Base-by-base conservation (phyloP, 2,113 vertebrate genomes). In the Bungarus multicinctus region DNA sequence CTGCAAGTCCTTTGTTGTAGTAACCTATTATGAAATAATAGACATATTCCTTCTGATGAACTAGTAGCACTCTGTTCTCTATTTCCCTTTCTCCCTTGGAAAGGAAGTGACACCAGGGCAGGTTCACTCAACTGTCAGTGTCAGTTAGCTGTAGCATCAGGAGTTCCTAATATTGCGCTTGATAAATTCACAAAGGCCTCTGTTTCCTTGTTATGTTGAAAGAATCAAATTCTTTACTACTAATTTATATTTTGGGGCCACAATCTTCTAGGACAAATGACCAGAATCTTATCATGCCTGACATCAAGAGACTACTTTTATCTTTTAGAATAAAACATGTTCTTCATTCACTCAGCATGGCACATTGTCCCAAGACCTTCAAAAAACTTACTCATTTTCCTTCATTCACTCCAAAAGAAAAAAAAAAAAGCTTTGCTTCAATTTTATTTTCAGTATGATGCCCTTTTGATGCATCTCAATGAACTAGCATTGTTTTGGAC, bases 351-450 rank as follows among this genome's bases (percentile, higher is more conserved):
- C 1, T 5, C 54, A 23, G 89, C 1, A 64, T 64, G 8, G 52
- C 50, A 92, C 39, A 50, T 7, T 57, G 6, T 87, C 91, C 22
- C 27, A 91, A 93, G 11, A 25, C 1, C 27, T 89, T 86, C 14
- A 0, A 94, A 95, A 87, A 0, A 34, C 0, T 0, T 81, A 2
- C 18, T 4, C 1, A 23, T 3, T 88, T 89, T 92, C 30, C 87
- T 30, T 14, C 57, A 91, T 87, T 94, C 90, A 90, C 91, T 93
- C 22, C 30, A 93, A 69, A 91, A 9, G 90, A 10, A 93, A 95
- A 94, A 90, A 45, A 45, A 91, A 20, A 69, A 14, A 52, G 43
- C 11, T 30, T 85, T 39, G 90, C 91, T 69, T 92, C 94, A 94
- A 23, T 6, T 89, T 92, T 54, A 55, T 85, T 94, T 95, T 60